Base-by-base conservation (phyloP, 2,797 vertebrate species). In the Notolabrus celidotus region DNA sequence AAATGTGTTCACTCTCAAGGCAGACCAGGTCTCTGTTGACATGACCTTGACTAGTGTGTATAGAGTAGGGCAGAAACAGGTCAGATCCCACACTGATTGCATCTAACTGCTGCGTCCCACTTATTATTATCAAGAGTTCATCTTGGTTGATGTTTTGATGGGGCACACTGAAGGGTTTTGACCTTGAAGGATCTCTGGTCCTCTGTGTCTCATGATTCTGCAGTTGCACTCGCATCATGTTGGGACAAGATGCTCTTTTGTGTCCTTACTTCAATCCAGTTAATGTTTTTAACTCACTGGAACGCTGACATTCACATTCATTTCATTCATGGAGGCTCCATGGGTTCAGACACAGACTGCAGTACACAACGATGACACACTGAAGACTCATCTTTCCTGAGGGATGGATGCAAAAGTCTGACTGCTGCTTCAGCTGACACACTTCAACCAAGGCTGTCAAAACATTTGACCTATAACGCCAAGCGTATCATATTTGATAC, bases 11-110 rank as follows among this genome's bases (percentile, higher is more conserved):
- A 29, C 49, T 58, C 61, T 52, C 50, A 19, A 33, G 46, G 52
- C 50, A 77, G 69, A 69, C 23, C 39, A 20, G 16, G 29, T 33
- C 42, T 67, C 67, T 74, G 47, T 47, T 80, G 45, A 19, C 39
- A 67, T 46, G 47, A 52, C 19, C 12, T 36, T 36, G 34, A 11
- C 14, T 36, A 10, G 34, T 47, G 27, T 64, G 27, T 43, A 57
- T 17, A 46, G 25, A 42, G 17, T 1, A 4, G 67, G 68, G 38
- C 61, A 59, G 2, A 8, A 3, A 20, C 22, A 45, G 58, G 54
- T 74, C 77, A 80, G 43, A 10, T 61, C 43, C 6, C 11, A 36
- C 34, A 42, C 39, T 55, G 22, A 33, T 29, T 8, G 29, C 17
- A 5, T 1, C 15, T 22, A n/a, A 56, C 11, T 14, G n/a, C 20